phyloP scores from a whole-genome alignment of 2,113 vertebrate species.

The Rhinogobius similis region DNA sequence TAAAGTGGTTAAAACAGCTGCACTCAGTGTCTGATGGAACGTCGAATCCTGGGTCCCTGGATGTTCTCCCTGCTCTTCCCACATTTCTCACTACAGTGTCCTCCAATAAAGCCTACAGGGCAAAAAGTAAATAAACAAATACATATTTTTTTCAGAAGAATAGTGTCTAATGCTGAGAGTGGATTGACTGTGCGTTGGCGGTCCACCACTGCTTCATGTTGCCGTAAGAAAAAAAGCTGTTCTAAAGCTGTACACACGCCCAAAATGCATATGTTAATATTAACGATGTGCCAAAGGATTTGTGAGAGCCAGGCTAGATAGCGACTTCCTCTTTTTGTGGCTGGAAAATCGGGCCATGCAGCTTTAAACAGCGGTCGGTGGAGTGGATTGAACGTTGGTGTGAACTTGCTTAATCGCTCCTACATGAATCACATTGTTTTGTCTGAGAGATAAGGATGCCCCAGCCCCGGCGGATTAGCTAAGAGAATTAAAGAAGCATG shows the following conservation, averaged over 20 bases:
- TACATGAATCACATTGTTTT: slow-evolving; percentile 42
- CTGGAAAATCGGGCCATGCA: neutral
- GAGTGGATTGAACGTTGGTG: neutral
- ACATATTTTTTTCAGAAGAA: no score
- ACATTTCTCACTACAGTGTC: no score
- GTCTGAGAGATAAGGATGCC: slow-evolving; percentile 42
- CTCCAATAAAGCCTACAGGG: no score
- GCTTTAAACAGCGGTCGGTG: neutral
- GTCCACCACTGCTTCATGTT: no score
- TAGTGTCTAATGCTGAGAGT: no score
- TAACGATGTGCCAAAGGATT: neutral
- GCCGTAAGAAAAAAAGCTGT: no score
- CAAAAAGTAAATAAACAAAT: no score
- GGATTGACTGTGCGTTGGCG: no score
- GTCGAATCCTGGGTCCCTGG: no score
- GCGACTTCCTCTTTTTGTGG: neutral
- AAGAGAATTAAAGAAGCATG: slow-evolving; percentile 46
- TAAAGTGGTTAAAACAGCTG: no score
- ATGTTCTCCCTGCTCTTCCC: no score
- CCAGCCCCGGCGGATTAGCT: slow-evolving; percentile 57
- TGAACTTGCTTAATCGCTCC: slow-evolving; percentile 16
- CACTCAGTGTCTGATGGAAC: no score
- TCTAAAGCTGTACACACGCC: neutral
- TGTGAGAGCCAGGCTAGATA: neutral
- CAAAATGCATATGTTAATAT: neutral